Evolutionary conservation across 2,797 vertebrate species (phyloP), one percentile per base, ranked within the genome.

Genomic region (Arctocebus calabarensis): DNA sequence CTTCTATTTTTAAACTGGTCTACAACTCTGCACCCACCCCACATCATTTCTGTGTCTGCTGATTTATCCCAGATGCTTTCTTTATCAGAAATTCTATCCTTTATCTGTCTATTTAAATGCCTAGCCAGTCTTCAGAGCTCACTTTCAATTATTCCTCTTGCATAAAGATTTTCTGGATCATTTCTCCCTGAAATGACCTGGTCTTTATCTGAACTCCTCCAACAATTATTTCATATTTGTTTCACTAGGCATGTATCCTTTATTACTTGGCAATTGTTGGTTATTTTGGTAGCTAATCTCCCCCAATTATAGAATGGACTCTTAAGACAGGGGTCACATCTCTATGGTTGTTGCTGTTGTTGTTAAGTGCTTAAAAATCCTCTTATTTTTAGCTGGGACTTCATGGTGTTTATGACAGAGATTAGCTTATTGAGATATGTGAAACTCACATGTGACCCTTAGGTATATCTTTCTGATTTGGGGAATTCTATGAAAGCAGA

Each of bases 91-190:
- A 40, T 29, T 55, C 45, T 74, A 43, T 37, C 20, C 25, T 27
- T 61, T 82, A 57, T 23, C 4, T 88, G 16, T 83, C 40, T 84
- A n/a, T 61, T 84, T 73, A 74, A 74, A 66, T 66, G 57, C 37
- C 84, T 62, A 93, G 23, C 12, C 9, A n/a, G n/a, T 66, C 17
- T 84, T 71, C 27, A 79, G 70, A 88, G 73, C 4, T 22, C 12
- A 43, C 5, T 20, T 90, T 52, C 29, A 84, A n/a, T 29, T 34
- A 8, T 96, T 79, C 48, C 48, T 84, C 48, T 88, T 66, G 43
- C 13, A 32, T 68, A 84, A 84, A 82, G 61, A 25, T 40, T 94
- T 88, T 95, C 62, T 88, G 87, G 77, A 40, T 84, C 17, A 59
- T 22, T 62, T 57, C 59, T 88, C 66, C 32, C 11, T 78, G 40